phyloP scores from a whole-genome alignment of 2,888 invertebrate genomes.

The Phrixothrix hirtus region DNA sequence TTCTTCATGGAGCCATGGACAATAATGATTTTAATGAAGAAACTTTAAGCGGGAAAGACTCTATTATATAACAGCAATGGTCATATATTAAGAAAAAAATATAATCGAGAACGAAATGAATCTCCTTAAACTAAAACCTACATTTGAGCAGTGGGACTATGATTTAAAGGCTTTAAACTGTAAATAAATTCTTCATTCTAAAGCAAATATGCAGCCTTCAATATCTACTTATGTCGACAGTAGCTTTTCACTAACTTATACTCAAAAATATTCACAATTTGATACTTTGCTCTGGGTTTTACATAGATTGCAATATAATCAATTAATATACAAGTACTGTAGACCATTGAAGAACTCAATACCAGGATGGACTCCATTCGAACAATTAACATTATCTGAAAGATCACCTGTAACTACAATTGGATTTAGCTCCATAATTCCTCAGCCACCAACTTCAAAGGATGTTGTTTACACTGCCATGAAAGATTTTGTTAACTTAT shows the following conservation, averaged over 20 bases:
- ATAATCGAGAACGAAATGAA: conserved; percentile 7
- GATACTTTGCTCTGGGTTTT: neutral
- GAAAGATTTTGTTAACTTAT: too few relatives aligned
- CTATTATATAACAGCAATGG: conserved; percentile 21
- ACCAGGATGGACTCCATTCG: too few relatives aligned
- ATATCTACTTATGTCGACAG: conserved; percentile 20
- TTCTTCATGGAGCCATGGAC: conserved; percentile 17
- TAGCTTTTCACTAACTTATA: conserved; percentile 18
- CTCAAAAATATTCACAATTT: neutral
- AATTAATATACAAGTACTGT: neutral
- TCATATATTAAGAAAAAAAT: conserved; percentile 18
- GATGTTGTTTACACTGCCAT: too few relatives aligned
- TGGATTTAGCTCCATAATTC: neutral
- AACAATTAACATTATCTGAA: too few relatives aligned
- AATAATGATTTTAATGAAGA: too few relatives aligned
- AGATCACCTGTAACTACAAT: neutral
- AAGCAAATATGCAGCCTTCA: conserved; percentile 27
- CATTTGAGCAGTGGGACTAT: conserved; percentile 22
- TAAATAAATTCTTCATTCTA: conserved; percentile 33
- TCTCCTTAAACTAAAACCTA: conserved; percentile 31
- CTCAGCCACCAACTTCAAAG: too few relatives aligned
- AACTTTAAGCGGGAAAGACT: conserved; percentile 16
- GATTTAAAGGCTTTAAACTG: conserved; percentile 33
- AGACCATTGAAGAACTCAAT: neutral
- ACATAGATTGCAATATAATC: conserved; percentile 1